Base-by-base conservation (phyloP, 2,888 invertebrate genomes). In the Cecidostiba fungosa region DNA sequence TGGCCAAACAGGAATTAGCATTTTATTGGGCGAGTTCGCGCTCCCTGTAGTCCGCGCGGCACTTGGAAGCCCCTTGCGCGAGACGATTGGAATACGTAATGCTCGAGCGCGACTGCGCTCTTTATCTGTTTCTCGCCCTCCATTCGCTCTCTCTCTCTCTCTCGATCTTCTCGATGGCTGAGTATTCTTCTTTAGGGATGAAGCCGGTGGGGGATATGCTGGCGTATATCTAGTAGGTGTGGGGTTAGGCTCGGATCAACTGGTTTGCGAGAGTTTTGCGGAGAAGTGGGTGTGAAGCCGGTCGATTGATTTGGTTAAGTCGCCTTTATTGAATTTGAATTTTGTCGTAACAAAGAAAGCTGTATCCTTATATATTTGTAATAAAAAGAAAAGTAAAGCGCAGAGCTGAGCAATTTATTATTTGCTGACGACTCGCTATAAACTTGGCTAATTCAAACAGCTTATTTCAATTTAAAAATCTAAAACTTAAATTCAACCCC, bases 1-100 rank as follows among this genome's bases (percentile, higher is more conserved):
- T 94, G 94, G 94, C 95, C 95, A 95, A 95, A 95, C 95, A 95
- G 94, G 94, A 95, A 95, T 95, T 95, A 95, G 94, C 95, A 95
- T 95, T 95, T 95, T 95, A 95, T 95, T 95, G 95, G 93, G 89
- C 90, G 93, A 93, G 92, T 93, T 93, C 91, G 91, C 89, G 89
- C 91, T 89, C 88, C 89, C 91, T 91, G 91, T 90, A 86, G 36
- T 14, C 3, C 43, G 36, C 43, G 69, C 50, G n/a, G 29, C 87
- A 87, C 89, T 86, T 88, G 88, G 84, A 86, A 87, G 36, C 78
- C 83, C 85, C 87, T 86, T 80, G 88, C 86, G 88, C 80, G 91
- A 90, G 90, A 90, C 91, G 91, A 91, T 92, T 92, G 92, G 93
- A 93, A 93, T 93, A 93, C 92, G 90, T 92, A 93, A 93, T 92